These are phyloP conservation scores for Chouioia cunea DNA, from an alignment of 2,888 invertebrate species.

Conservation along the genomic window DNA sequence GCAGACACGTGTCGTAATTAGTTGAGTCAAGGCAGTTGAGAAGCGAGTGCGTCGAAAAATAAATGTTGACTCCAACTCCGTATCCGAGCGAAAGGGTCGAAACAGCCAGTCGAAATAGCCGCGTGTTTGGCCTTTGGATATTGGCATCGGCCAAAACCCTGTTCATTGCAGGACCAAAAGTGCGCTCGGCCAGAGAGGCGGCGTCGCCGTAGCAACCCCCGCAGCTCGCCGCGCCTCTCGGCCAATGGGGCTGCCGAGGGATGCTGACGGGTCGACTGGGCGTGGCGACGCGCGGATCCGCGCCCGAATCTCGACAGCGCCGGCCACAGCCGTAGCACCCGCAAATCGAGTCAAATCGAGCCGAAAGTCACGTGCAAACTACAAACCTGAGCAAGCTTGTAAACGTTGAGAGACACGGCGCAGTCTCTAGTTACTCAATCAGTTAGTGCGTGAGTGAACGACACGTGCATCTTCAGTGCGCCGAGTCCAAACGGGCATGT, in stretches of 20 bases:
- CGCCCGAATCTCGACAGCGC: neutral
- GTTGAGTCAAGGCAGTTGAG: constrained; percentile 13
- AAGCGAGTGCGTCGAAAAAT: neutral
- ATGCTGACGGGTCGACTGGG: constrained; percentile 77
- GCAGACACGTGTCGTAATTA: constrained; percentile 11
- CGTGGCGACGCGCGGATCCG: constrained; percentile 68
- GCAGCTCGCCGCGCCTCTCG: constrained; percentile 50
- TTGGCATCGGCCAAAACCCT: neutral
- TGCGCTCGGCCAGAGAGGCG: constrained; percentile 51
- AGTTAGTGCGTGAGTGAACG: constrained; percentile 23
- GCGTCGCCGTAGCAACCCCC: constrained; percentile 62
- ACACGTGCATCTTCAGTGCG: neutral
- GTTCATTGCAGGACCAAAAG: neutral
- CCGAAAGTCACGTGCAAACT: constrained; percentile 66
- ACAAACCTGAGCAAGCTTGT: too few species aligned
- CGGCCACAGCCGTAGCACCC: neutral
- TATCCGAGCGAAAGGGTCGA: neutral
- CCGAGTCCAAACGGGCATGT: neutral
- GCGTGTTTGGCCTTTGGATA: neutral
- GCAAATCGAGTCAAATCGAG: constrained; percentile 58
- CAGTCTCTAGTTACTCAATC: constrained; percentile 55
- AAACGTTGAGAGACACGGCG: constrained; percentile 57
- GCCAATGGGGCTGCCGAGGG: constrained; percentile 61
- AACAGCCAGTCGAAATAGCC: neutral
- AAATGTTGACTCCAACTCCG: neutral